phyloP scores from a whole-genome alignment of 2,113 vertebrate genomes.

The Mellivora capensis region DNA sequence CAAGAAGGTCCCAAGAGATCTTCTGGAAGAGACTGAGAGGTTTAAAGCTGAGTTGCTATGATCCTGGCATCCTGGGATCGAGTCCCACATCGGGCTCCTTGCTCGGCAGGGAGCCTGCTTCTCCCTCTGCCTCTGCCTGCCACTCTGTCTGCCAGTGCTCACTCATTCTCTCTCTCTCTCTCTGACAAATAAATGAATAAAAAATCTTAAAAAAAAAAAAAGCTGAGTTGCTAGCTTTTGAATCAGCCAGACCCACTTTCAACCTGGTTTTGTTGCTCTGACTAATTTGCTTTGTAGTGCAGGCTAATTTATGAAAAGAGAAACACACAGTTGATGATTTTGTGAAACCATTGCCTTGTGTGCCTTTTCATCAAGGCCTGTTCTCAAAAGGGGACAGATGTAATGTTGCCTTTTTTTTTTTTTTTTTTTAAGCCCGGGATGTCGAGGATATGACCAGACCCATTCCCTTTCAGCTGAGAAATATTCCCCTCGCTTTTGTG shows the following conservation, averaged over 20 bases:
- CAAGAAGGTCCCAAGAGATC: fast-evolving
- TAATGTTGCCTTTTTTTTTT: background rate
- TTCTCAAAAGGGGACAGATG: background rate
- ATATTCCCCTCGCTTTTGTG: constrained; percentile 25
- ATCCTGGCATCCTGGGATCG: no score
- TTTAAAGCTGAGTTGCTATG: background rate
- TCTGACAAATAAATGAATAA: no score
- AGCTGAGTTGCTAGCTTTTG: background rate
- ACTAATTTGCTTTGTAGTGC: background rate
- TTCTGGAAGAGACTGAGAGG: background rate
- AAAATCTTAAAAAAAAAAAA: no score
- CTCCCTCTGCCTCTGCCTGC: no score
- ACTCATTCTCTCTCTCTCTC: no score
- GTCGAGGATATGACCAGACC: constrained; percentile 11
- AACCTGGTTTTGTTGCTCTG: background rate
- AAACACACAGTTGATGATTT: background rate
- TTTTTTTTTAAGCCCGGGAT: background rate
- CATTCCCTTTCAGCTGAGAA: constrained; percentile 17
- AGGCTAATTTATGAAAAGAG: constrained; percentile 29
- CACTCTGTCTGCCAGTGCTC: no score
- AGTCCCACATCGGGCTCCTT: no score
- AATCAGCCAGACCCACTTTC: background rate
- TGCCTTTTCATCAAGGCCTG: background rate
- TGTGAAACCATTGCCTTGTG: background rate
- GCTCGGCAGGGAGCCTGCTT: no score